Base-by-base conservation (phyloP, 2,113 vertebrate species). In the Cyanoliseus patagonus region DNA sequence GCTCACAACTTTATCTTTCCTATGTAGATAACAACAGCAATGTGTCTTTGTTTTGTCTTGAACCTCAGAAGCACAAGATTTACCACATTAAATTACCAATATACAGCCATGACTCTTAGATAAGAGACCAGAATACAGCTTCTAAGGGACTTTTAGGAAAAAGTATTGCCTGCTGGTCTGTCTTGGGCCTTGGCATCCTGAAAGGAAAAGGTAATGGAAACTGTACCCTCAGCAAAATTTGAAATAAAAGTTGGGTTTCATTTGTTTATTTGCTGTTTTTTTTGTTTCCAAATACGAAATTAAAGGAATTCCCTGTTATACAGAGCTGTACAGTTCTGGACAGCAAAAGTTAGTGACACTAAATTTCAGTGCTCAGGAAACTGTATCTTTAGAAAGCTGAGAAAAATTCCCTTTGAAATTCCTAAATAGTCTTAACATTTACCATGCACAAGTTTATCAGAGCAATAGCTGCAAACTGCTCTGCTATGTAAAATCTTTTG, bases 31-130 rank as follows among this genome's bases (percentile, higher is more conserved):
- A 47, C 30, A 70, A 19, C 44, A 82, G 22, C 19, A 59, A 66
- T 10, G 10, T 52, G 25, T 5, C 14, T 55, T 9, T n/a, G n/a
- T 20, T 31, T 23, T 37, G 12, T 37, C 42, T 39, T 25, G 39
- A 63, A 51, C 9, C n/a, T 64, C 81, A 67, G 3, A 53, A 69
- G 3, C 49, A n/a, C 47, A 17, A 15, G 0, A 0, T 39, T 33
- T 33, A 20, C 51, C 57, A 14, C 37, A 44, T 47, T 73, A 35
- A 51, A 55, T 68, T 47, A 39, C 49, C n/a, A 52, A 6, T 0
- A 17, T 13, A 76, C 17, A n/a, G 6, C 19, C 20, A 3, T 20
- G 30, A 52, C 37, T 57, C 28, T 41, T 22, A 13, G 20, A 27
- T 20, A n/a, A 81, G 30, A 53, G 37, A 42, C 37, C 14, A 66